Percentiles rank a stretch among this genome's conserved stretches.
Evolutionary conservation across 2,113 vertebrate genomes (phyloP).

Genomic region (Osmerus mordax): DNA sequence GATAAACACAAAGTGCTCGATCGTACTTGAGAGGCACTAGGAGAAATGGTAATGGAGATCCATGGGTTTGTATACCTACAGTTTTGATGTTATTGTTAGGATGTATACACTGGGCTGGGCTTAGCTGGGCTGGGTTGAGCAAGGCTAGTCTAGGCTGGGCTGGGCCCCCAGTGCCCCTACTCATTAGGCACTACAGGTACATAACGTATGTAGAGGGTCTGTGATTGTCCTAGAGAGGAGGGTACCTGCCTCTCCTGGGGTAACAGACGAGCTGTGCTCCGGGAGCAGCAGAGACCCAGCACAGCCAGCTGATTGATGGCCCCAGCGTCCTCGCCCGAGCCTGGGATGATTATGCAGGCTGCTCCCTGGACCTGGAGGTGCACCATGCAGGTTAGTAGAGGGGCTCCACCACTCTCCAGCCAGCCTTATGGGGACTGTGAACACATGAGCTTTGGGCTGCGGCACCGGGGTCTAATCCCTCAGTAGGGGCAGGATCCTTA

Average conservation of each 20-base stretch:
- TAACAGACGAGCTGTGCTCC: conserved; percentile 38
- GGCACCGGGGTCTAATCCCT: conserved; percentile 15
- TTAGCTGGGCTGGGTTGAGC: too few species aligned
- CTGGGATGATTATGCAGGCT: conserved; percentile 44
- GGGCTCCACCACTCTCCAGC: conserved; percentile 2
- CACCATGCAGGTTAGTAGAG: conserved; percentile 50
- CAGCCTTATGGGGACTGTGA: conserved; percentile 30
- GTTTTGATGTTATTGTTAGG: too few species aligned
- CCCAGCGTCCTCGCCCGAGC: conserved; percentile 25
- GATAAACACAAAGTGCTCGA: background rate
- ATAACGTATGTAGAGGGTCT: conserved; percentile 8
- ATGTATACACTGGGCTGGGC: too few species aligned
- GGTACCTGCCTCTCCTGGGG: conserved; percentile 16
- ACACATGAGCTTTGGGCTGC: conserved; percentile 47
- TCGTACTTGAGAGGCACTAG: background rate
- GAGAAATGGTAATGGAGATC: background rate
- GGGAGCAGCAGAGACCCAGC: conserved; percentile 1
- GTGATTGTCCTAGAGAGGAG: conserved; percentile 17
- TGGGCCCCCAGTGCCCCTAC: background rate
- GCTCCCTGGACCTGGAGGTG: conserved; percentile 20
- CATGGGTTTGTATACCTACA: background rate
- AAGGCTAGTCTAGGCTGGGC: background rate
- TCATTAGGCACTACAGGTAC: background rate
- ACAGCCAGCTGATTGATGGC: conserved; percentile 43
- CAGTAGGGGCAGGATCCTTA: conserved; percentile 18